A percentile compares a stretch with the other conserved stretches of the same genome.
Evolutionary conservation across 2,888 invertebrate species (phyloP).

Genomic region (Calameuta idolon): DNA sequence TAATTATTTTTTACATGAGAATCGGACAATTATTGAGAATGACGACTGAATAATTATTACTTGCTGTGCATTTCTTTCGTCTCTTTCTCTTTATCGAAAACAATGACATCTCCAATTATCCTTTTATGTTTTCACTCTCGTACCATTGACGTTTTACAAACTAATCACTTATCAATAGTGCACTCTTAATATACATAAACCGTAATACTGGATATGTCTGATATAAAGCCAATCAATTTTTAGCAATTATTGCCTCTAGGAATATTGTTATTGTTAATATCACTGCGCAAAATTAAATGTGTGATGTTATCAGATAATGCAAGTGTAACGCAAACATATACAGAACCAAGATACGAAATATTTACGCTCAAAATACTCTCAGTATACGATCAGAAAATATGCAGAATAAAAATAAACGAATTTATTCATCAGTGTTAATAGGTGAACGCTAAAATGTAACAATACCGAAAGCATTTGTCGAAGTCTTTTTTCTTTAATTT

Average conservation of each 20-base stretch:
- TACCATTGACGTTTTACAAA: background rate
- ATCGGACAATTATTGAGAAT: background rate
- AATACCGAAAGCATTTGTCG: background rate
- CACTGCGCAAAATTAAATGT: too few relatives aligned
- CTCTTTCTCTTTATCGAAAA: background rate
- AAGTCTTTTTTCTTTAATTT: background rate
- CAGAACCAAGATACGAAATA: background rate
- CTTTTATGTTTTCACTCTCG: background rate
- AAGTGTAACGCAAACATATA: too few relatives aligned
- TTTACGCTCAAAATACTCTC: background rate
- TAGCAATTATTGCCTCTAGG: too few relatives aligned
- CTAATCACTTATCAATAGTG: background rate
- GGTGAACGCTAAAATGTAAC: background rate
- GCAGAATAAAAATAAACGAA: background rate
- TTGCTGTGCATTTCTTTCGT: background rate
- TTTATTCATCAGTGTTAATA: background rate
- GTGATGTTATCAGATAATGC: too few relatives aligned
- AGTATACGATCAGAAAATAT: background rate
- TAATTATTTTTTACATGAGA: background rate
- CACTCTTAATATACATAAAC: background rate
- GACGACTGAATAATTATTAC: background rate
- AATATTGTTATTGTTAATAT: too few relatives aligned
- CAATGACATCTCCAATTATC: background rate
- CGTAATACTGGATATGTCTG: too few relatives aligned
- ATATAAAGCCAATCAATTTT: too few relatives aligned